Evolutionary conservation across 2,797 vertebrate genomes (phyloP), one percentile per base, ranked within the genome.

Genomic region (Sebastolobus alascanus): DNA sequence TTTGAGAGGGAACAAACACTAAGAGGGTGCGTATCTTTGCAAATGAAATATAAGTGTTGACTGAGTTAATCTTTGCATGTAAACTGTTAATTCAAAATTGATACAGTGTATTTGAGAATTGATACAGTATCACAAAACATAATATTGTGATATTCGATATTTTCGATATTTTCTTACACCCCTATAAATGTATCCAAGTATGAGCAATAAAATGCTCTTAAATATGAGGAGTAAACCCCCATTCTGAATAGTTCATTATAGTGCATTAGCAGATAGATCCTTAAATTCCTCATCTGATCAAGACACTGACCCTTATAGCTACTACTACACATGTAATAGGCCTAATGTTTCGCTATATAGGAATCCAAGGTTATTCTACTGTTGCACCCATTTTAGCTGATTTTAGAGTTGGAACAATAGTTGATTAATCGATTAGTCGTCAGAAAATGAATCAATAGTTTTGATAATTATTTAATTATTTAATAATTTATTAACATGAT

Each of bases 1-100:
- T 43, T 0, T 43, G 40, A 43, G 14, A 43, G 0, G 40, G 40
- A 5, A 16, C 40, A 43, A 16, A 16, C 1, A 43, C 40, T 16
- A 0, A 43, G 40, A 16, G 2, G 14, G 40, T 43, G 1, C 40
- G 16, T 16, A 43, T 43, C 40, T 43, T 43, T 43, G 40, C 40
- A 3, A 43, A 16, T 43, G 0, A 43, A 43, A 43, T 43, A 7
- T 43, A 43, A 43, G 40, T 43, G 16, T 43, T 43, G 40, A 43
- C 0, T 0, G 40, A 43, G 40, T 43, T 43, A 43, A 18, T 18
- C 40, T 7, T 43, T 43, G 40, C 40, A 43, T 43, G 40, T 43
- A 18, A 43, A 43, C 7, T 43, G 16, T 43, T 43, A 43, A 43
- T 43, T 16, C 0, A 3, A 43, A 43, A 16, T 43, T 7, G 2